Evolutionary conservation across 92 coral and sea anemone genomes (phyloP).

Genomic region (Phenganax marumi): DNA sequence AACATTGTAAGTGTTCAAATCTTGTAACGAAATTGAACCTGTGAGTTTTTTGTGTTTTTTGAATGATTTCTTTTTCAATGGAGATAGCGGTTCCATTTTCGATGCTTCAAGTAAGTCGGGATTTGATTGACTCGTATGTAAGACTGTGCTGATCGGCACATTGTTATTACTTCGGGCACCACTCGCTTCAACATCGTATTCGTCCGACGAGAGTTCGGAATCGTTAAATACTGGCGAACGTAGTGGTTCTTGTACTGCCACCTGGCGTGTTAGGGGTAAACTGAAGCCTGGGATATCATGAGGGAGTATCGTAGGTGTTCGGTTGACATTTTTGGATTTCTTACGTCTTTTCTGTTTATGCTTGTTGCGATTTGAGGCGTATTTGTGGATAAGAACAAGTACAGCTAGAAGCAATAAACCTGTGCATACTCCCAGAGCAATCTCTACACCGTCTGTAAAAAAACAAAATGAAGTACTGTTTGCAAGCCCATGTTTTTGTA

Average conservation of each 20-base stretch:
- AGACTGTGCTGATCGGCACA: conserved; percentile 24
- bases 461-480: neutral
- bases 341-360: neutral
- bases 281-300: conserved; percentile 37
- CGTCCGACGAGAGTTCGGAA: conserved; percentile 30
- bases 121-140: conserved; percentile 1
- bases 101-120: neutral
- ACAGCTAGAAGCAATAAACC: conserved; percentile 9
- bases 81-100: conserved; percentile 22
- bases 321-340: neutral
- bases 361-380: neutral
- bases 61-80: conserved; percentile 9
- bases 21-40: conserved; percentile 38
- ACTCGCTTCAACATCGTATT: neutral
- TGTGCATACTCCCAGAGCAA: conserved; percentile 28
- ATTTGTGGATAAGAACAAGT: neutral
- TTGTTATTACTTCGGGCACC: conserved; percentile 3
- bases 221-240: neutral
- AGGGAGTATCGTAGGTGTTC: conserved; percentile 39
- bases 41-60: neutral
- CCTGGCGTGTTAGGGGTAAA: conserved; percentile 29
- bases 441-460: conserved; percentile 16
- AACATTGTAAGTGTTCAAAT: conserved; percentile 14
- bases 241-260: conserved; percentile 25
- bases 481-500: neutral